Conservation (phyloP, 2,888 invertebrate species). For the Heliconius charithonia region DNA sequence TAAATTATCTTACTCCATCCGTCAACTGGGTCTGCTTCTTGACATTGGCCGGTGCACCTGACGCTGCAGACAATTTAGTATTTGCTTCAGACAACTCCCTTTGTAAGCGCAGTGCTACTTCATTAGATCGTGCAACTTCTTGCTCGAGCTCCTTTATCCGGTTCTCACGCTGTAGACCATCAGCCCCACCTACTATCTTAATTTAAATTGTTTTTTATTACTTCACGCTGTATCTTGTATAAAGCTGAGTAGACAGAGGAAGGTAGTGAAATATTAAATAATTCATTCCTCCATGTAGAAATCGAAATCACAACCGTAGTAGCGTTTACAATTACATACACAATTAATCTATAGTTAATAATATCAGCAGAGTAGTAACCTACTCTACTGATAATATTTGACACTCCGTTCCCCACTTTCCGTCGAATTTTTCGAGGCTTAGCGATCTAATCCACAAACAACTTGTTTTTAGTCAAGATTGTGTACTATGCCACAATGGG, state of each 20-base stretch:
- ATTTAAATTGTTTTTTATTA: background rate
- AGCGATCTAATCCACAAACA: background rate
- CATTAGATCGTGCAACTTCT: slow-evolving; percentile 91
- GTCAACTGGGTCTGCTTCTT: slow-evolving; percentile 84
- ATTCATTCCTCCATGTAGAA: no score
- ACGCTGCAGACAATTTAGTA: slow-evolving; percentile 77
- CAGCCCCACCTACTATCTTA: slow-evolving; percentile 83
- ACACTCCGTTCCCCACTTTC: background rate
- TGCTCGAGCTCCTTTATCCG: slow-evolving; percentile 92
- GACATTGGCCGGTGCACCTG: slow-evolving; percentile 74
- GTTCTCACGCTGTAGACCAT: slow-evolving; percentile 85
- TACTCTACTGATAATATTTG: no score
- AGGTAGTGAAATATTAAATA: background rate
- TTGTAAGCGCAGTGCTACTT: slow-evolving; percentile 87
- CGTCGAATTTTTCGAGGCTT: no score
- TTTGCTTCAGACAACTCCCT: slow-evolving; percentile 88
- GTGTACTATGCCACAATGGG: background rate
- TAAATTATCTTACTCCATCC: slow-evolving; percentile 79
- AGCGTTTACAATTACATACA: no score
- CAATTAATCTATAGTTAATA: no score
- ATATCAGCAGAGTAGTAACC: background rate
- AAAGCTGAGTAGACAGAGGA: background rate
- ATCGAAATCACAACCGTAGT: no score
- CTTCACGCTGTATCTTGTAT: background rate
- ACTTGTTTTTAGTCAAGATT: background rate